These are phyloP conservation scores for Leptopilina boulardi DNA, from an alignment of 1,140 invertebrate genomes.

Conservation along the genomic window DNA sequence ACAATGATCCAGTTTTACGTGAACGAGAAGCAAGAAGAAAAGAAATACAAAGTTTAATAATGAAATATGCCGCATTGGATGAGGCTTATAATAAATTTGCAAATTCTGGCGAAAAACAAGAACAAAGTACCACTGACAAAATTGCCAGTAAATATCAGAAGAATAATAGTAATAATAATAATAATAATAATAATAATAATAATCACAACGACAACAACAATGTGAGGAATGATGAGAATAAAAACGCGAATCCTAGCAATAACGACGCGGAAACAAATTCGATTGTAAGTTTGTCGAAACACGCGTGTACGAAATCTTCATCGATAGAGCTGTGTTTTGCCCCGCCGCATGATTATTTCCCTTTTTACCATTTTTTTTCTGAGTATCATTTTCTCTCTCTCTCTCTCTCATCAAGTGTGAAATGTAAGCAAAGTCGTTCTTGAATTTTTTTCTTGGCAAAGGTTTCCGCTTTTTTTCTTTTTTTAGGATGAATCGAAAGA, in stretches of 20 bases:
- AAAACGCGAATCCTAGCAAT: conserved; percentile 49
- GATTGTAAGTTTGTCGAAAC: conserved; percentile 69
- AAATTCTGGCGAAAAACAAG: conserved; percentile 38
- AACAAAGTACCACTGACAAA: conserved; percentile 71
- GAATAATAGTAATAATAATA: no score
- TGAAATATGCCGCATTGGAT: conserved; percentile 85
- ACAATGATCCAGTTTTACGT: conserved; percentile 77
- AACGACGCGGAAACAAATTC: conserved; percentile 50
- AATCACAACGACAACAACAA: no score
- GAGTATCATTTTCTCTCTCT: not conserved
- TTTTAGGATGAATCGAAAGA: not conserved
- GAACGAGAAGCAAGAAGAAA: conserved; percentile 86
- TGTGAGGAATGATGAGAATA: conserved; percentile 42
- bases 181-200: no score
- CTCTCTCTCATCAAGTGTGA: not conserved
- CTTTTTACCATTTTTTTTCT: conserved; percentile 41
- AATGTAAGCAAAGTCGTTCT: not conserved
- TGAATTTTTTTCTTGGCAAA: not conserved
- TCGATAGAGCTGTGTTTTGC: conserved; percentile 35
- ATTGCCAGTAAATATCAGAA: conserved; percentile 74
- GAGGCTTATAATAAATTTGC: conserved; percentile 72
- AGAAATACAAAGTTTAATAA: conserved; percentile 87
- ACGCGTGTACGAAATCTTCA: conserved; percentile 38
- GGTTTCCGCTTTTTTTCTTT: not conserved
- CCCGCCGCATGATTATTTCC: conserved; percentile 27